phyloP scores from a whole-genome alignment of 2,113 vertebrate species.

The Gorilla gorilla region DNA sequence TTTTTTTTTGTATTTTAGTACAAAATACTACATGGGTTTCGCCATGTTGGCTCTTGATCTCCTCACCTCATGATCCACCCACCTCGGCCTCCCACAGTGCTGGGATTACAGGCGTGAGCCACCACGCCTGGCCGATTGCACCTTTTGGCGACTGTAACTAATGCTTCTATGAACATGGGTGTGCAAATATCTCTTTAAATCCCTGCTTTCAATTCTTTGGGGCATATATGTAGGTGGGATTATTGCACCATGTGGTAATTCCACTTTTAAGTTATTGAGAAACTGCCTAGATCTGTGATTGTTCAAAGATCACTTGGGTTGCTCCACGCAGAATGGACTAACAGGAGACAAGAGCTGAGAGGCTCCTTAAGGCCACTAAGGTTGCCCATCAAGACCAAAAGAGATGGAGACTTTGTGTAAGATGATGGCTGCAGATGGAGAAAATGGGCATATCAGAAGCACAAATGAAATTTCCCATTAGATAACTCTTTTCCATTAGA shows the following conservation, averaged over 20 bases:
- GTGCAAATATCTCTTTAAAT: not conserved
- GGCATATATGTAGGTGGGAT: no score
- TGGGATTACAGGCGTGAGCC: no score
- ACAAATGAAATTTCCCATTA: not conserved
- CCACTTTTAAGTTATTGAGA: not conserved
- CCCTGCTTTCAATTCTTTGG: not conserved
- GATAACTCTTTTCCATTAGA: not conserved
- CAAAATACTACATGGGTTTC: no score
- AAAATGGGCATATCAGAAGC: not conserved
- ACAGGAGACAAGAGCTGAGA: not conserved
- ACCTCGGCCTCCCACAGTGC: no score
- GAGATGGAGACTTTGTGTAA: no score
- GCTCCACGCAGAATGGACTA: not conserved
- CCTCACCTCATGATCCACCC: no score
- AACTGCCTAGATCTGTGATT: not conserved
- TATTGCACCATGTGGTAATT: not conserved
- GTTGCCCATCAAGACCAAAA: not conserved
- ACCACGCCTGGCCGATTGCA: no score
- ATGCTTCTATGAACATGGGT: fast-evolving
- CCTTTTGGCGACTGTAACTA: not conserved
- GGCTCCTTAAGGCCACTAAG: fast-evolving
- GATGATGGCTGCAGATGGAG: not conserved
- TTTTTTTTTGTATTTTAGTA: no score
- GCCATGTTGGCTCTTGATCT: no score
- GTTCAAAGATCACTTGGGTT: not conserved